Conservation (phyloP, 2,113 vertebrate species). For the Carassius gibelio region DNA sequence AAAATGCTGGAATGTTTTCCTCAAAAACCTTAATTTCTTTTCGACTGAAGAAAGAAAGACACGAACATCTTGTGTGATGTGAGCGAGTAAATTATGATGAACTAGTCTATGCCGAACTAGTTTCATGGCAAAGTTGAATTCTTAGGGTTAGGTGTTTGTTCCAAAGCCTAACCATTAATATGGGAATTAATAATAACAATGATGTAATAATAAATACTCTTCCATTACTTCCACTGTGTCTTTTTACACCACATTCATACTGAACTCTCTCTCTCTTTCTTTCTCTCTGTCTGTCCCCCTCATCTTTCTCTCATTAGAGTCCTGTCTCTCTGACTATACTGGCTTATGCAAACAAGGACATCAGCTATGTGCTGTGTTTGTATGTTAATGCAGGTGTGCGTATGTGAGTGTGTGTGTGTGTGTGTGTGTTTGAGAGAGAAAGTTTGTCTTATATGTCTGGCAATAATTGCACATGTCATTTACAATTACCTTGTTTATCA, state of each 20-base stretch:
- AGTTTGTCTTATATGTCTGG: conserved; percentile 20
- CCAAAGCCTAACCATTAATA: background rate
- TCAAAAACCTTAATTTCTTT: too few species aligned
- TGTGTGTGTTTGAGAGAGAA: conserved; percentile 3
- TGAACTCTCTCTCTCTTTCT: background rate
- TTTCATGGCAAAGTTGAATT: background rate
- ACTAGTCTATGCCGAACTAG: background rate
- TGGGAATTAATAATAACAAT: background rate
- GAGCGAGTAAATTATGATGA: too few species aligned
- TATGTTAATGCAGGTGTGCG: conserved; percentile 28
- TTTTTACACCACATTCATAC: background rate
- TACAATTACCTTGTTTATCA: conserved; percentile 34
- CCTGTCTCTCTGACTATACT: conserved; percentile 24
- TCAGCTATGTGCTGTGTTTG: conserved; percentile 33
- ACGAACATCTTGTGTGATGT: too few species aligned
- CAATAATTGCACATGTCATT: conserved; percentile 15
- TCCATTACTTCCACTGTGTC: background rate
- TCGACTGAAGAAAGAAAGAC: too few species aligned
- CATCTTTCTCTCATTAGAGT: conserved; percentile 60
- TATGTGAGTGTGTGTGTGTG: background rate
- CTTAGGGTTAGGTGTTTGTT: background rate
- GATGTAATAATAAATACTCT: background rate
- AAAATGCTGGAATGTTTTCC: too few species aligned
- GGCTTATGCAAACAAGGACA: conserved; percentile 13
- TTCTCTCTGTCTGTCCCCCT: conserved; percentile 57